Evolutionary conservation across 2,113 vertebrate genomes (phyloP).

Genomic region (Carettochelys insculpta): DNA sequence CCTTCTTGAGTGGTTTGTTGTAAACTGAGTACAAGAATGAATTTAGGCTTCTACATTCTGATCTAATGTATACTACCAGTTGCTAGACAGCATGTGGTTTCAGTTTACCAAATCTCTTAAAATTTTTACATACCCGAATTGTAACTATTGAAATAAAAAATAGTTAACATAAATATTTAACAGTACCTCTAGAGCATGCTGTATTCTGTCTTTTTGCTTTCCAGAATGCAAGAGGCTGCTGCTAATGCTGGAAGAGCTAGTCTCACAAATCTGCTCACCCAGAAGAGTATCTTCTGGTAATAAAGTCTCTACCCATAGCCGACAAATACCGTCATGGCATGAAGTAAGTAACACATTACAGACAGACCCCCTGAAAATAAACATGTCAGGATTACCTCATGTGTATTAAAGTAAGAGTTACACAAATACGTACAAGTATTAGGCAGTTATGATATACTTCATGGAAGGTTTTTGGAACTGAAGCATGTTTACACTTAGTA

Average conservation of each 20-base stretch:
- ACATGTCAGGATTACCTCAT: conserved; percentile 21
- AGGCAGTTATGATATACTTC: neutral
- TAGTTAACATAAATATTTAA: neutral
- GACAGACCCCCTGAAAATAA: conserved; percentile 86
- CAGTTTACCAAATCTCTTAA: neutral
- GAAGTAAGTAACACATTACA: conserved; percentile 96
- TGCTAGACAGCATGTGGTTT: neutral
- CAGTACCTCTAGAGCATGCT: conserved; percentile 94
- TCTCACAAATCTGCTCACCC: conserved; percentile 95
- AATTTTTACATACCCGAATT: neutral
- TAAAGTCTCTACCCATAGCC: conserved; percentile 94
- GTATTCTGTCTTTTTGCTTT: conserved; percentile 94
- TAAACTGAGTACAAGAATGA: neutral
- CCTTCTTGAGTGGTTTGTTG: neutral
- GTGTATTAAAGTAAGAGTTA: neutral
- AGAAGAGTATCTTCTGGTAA: conserved; percentile 94
- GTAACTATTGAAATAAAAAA: neutral
- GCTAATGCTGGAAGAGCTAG: conserved; percentile 85
- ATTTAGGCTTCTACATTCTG: neutral
- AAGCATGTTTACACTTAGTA: neutral
- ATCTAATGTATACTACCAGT: neutral
- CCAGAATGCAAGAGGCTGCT: conserved; percentile 81
- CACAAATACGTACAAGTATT: neutral
- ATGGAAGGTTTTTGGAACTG: neutral
- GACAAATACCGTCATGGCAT: conserved; percentile 94